Evolutionary conservation across 2,888 invertebrate genomes (phyloP).

Genomic region (Galerucella pusilla): DNA sequence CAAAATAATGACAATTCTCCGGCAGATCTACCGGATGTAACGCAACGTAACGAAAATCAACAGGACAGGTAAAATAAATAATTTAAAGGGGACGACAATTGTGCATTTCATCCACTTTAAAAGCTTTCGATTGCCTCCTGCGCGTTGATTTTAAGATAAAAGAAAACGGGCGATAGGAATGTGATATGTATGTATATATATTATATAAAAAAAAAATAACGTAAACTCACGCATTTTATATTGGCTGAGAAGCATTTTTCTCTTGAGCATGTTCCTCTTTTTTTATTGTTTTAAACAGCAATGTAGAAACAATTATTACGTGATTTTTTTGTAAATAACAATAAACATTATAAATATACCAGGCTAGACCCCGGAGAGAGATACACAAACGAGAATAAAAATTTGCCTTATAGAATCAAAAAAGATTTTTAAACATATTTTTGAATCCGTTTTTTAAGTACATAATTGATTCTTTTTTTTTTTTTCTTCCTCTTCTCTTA

Average conservation of each 20-base stretch:
- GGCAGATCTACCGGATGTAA: conserved; percentile 57
- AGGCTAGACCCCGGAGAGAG: too few relatives aligned
- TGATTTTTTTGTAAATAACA: too few relatives aligned
- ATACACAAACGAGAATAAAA: too few relatives aligned
- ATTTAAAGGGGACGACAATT: conserved; percentile 24
- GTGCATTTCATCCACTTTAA: conserved; percentile 29
- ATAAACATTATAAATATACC: too few relatives aligned
- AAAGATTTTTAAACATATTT: too few relatives aligned
- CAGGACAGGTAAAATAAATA: conserved; percentile 46
- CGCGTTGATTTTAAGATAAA: conserved; percentile 27
- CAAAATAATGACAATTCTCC: conserved; percentile 49
- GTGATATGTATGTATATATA: conserved; percentile 64
- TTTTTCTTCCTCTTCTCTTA: too few relatives aligned
- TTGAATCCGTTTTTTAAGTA: too few relatives aligned
- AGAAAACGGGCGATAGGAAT: conserved; percentile 55
- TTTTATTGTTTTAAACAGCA: conserved; percentile 13
- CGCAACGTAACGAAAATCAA: conserved; percentile 56
- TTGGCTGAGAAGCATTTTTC: conserved; percentile 61
- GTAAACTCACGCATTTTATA: conserved; percentile 62
- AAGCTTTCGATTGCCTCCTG: conserved; percentile 43
- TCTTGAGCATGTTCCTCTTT: conserved; percentile 37
- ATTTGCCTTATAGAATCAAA: too few relatives aligned
- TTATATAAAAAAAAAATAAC: conserved; percentile 38
- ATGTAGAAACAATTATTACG: background rate
- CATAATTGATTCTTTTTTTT: too few relatives aligned